Conservation (phyloP, 2,797 vertebrate genomes). For the Lacerta bilineata region DNA sequence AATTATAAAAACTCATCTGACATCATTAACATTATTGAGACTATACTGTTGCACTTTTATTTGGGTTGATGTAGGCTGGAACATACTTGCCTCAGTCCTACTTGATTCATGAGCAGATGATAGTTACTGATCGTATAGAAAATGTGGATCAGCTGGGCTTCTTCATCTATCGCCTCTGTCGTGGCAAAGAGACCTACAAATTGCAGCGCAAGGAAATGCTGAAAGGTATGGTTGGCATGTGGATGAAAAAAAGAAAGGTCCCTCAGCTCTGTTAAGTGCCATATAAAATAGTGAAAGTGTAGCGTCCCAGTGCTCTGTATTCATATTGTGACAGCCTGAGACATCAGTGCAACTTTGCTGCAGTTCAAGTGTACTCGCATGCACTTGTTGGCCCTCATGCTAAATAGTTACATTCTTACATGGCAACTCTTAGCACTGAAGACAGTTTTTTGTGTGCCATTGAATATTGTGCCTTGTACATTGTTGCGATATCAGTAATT, state of each 20-base stretch:
- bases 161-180: conserved; percentile 93
- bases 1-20: not conserved
- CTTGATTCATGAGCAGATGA: conserved; percentile 95
- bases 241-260: not conserved
- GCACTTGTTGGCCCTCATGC: too few relatives aligned
- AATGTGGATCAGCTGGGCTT: conserved; percentile 90
- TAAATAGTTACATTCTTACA: too few relatives aligned
- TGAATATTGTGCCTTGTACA: too few relatives aligned
- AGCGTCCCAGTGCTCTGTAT: not conserved
- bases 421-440: too few relatives aligned
- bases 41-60: conserved; percentile 41
- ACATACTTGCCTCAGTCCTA: conserved; percentile 97
- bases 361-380: too few relatives aligned
- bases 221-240: conserved; percentile 72
- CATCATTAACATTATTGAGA: conserved; percentile 32
- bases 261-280: not conserved
- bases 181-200: conserved; percentile 91
- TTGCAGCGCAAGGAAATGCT: conserved; percentile 89
- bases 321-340: not conserved
- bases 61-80: conserved; percentile 86
- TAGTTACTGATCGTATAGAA: conserved; percentile 94
- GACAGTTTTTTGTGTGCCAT: too few relatives aligned
- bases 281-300: not conserved
- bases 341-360: too few relatives aligned
- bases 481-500: too few relatives aligned